Evolutionary conservation across 2,113 vertebrate species (phyloP).

Genomic region (Xiphorhynchus elegans): DNA sequence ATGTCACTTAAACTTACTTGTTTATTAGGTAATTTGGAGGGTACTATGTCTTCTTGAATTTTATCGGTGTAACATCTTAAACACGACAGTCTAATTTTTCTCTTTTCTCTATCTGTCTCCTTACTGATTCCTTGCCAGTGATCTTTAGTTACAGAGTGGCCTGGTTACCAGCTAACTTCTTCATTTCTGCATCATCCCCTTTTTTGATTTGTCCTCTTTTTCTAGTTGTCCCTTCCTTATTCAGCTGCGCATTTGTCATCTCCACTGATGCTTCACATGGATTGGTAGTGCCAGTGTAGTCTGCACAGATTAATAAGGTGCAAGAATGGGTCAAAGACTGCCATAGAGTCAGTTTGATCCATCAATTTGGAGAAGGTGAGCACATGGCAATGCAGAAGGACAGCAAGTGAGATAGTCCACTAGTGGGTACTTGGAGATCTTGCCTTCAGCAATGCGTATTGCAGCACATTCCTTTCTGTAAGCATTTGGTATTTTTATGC

Average conservation of each 20-base stretch:
- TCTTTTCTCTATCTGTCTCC: not conserved
- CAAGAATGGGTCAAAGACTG: not conserved
- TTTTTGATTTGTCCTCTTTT: not conserved
- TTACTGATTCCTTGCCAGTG: not conserved
- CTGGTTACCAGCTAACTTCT: not conserved
- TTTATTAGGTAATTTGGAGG: not conserved
- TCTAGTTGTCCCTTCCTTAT: not conserved
- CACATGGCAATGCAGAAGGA: not conserved
- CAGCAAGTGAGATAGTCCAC: not conserved
- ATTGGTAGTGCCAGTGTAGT: not conserved
- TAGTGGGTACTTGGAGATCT: not conserved
- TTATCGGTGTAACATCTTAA: not conserved
- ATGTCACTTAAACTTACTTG: not conserved
- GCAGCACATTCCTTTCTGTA: not conserved
- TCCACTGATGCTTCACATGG: not conserved
- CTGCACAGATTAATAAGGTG: not conserved
- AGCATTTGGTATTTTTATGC: not conserved
- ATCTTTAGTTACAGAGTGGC: not conserved
- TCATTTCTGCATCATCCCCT: not conserved
- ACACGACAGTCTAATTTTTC: not conserved
- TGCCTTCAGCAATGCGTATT: not conserved
- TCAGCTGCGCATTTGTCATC: not conserved
- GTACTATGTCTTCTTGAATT: rapidly evolving
- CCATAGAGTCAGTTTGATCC: not conserved
- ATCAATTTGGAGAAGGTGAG: not conserved